Base-by-base conservation (phyloP, 2,113 vertebrate species). In the Atrichornis clamosus region DNA sequence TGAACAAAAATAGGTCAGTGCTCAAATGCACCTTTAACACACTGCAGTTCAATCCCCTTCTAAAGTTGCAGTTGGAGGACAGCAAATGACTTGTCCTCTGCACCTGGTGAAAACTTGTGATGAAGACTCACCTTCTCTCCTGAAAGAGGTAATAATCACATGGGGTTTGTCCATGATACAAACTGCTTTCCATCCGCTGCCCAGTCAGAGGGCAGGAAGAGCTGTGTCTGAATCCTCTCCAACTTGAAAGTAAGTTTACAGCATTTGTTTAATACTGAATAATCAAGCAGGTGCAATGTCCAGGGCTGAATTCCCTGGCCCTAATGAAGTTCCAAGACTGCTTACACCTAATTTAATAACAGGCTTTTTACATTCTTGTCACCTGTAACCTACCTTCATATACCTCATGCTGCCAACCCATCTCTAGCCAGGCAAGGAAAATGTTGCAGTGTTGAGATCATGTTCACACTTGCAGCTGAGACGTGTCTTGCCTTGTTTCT, bases 1-100 rank as follows among this genome's bases (percentile, higher is more conserved):
- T 86, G 95, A 97, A 94, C 85, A 96, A 96, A 97, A 96, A 94
- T 92, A 94, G 96, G 95, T 97, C 95, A 96, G 79, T 86, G 44
- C 83, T 95, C 52, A 67, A 90, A 83, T 6, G 60, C 32, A 94
- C 87, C 82, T 95, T 76, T 73, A 91, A 46, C 56, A 78, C 10
- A 10, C 46, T 69, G 55, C 46, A 58, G 70, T 60, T 87, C 17
- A 4, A 9, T 88, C 44, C 37, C 49, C 27, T 92, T 42, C 62
- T 86, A 2, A 11, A 55, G 63, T 6, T 85, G 63, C 35, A 82
- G 23, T 16, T 67, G 77, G 55, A 74, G 55, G 88, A 75, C 49
- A 90, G 68, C 50, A 68, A 77, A 33, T 46, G 24, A n/a, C 24
- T 26, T 46, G 60, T 55, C 30, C 8, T 64, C 60, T 81, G 37